Conservation (phyloP, 2,797 vertebrate genomes). For the Sebastes variabilis region DNA sequence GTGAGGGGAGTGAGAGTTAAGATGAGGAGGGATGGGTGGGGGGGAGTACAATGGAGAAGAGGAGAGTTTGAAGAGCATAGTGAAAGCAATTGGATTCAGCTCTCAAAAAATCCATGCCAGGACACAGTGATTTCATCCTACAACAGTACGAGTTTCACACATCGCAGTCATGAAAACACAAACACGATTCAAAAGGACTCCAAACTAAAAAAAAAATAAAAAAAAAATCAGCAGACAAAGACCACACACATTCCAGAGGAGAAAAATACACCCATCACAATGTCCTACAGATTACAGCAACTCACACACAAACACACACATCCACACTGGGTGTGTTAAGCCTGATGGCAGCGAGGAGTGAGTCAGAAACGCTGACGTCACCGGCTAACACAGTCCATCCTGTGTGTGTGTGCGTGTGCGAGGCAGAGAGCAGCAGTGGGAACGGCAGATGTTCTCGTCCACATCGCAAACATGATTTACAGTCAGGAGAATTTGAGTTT, state of each 20-base stretch:
- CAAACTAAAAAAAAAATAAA: neutral
- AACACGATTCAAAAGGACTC: neutral
- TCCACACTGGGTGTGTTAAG: conserved; percentile 66
- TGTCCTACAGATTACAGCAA: conserved; percentile 44
- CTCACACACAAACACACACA: conserved; percentile 26
- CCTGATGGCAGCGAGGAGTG: conserved; percentile 73
- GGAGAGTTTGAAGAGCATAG: conserved; percentile 16
- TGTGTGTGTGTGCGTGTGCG: conserved; percentile 43
- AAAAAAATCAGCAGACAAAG: conserved; percentile 32
- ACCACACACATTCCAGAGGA: conserved; percentile 52
- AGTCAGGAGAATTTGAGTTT: conserved; percentile 59
- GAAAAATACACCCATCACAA: conserved; percentile 53
- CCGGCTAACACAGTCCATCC: conserved; percentile 70
- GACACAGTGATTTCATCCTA: conserved; percentile 39
- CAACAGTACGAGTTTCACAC: conserved; percentile 27
- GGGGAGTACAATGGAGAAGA: conserved; percentile 3
- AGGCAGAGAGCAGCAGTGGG: conserved; percentile 59
- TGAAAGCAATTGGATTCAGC: conserved; percentile 40
- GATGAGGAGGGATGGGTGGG: neutral
- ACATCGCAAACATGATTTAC: conserved; percentile 71
- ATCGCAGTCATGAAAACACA: conserved; percentile 20
- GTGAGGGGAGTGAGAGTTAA: conserved; percentile 23
- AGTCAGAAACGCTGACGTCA: conserved; percentile 83
- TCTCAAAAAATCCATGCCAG: conserved; percentile 21
- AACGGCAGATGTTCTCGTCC: conserved; percentile 79